Evolutionary conservation across 2,797 vertebrate genomes (phyloP).

Genomic region (Epinephelus awoara): DNA sequence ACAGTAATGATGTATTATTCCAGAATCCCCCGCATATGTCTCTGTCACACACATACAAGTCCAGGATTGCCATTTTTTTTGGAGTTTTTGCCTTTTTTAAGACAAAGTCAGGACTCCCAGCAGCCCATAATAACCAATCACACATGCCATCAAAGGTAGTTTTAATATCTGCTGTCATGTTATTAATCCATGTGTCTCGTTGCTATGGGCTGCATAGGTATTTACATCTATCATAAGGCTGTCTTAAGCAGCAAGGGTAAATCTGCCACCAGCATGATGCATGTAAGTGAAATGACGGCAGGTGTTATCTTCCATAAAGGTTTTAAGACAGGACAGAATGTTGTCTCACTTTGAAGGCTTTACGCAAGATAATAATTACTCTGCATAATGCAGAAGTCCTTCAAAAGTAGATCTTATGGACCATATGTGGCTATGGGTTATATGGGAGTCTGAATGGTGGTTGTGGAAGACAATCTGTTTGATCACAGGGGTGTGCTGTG

Average conservation of each 20-base stretch:
- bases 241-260: background rate
- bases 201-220: background rate
- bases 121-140: conserved; percentile 7
- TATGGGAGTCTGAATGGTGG: background rate
- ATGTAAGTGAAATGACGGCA: conserved; percentile 3
- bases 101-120: background rate
- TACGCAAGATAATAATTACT: conserved; percentile 33
- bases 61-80: background rate
- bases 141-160: background rate
- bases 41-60: background rate
- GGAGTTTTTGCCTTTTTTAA: background rate
- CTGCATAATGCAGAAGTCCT: conserved; percentile 33
- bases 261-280: background rate
- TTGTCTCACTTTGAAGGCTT: conserved; percentile 25
- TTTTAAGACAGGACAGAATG: conserved; percentile 29
- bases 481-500: background rate
- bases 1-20: conserved; percentile 47
- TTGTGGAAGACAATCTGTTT: conserved; percentile 11
- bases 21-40: background rate
- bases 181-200: background rate
- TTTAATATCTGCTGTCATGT: conserved; percentile 29
- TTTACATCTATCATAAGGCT: conserved; percentile 14
- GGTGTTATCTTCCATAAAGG: conserved; percentile 45
- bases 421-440: conserved; percentile 15
- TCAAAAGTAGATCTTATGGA: conserved; percentile 46